Evolutionary conservation across 2,888 invertebrate species (phyloP), one percentile per base, ranked within the genome.

Genomic region (Endomychus coccineus): DNA sequence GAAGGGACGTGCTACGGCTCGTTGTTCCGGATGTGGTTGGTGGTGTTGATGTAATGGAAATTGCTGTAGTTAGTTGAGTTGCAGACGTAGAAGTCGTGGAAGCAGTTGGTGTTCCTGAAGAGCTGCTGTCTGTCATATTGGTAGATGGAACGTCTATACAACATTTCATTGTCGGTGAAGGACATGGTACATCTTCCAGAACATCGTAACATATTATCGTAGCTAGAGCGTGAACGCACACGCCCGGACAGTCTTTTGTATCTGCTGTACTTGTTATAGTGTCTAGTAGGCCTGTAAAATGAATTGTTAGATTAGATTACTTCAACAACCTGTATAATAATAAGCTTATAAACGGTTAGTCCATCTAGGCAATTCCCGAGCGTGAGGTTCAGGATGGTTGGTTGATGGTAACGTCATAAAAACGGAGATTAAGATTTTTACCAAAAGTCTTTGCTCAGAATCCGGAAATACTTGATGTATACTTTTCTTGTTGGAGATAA

Each of bases 121-220:
- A 47, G 27, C 24, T 7, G 21, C 24, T n/a, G 40, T 37, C 38
- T 14, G 39, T 54, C 32, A 57, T 57, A 56, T 77, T 72, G 63
- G 75, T 69, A n/a, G 77, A 69, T 1, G 81, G 78, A 39, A 78
- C 78, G 55, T 87, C 85, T 12, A 85, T 77, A 56, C 89, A 87
- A 65, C 89, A 89, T 59, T 85, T 79, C 86, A 88, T 87, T 48
- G 78, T 80, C 2, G 80, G 66, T 36, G 80, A 78, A 14, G 88
- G 86, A 54, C 89, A 89, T 40, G 78, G 77, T 12, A 86, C 80
- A 56, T 88, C 80, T 40, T 88, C 86, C 32, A 85, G 70, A 11
- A 91, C 88, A 50, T 88, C 82, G 62, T 83, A 81, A 62, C 91
- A 91, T 54, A 90, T 83, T 42, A 90, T 68, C 1, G 90, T 83